Base-by-base conservation (phyloP, 2,888 invertebrate genomes). In the Hydriomena furcata region DNA sequence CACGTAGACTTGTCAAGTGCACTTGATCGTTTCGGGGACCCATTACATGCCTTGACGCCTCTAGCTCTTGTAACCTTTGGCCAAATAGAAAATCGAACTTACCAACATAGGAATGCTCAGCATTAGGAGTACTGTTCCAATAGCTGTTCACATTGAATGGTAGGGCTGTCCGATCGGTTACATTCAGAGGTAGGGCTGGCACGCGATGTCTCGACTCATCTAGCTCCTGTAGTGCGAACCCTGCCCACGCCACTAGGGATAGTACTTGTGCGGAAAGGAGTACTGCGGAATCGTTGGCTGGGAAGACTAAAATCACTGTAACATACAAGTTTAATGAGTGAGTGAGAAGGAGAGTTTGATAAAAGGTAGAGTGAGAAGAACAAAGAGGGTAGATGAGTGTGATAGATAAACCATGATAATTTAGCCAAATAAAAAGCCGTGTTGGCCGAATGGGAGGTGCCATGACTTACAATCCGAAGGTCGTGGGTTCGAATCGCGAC, bases 51-150 rank as follows among this genome's bases (percentile, higher is more conserved):
- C n/a, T n/a, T n/a, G n/a, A n/a, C n/a, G n/a, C n/a, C n/a, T n/a
- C n/a, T n/a, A n/a, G n/a, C n/a, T n/a, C n/a, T n/a, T n/a, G n/a
- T n/a, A n/a, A n/a, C n/a, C n/a, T n/a, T n/a, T n/a, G n/a, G n/a
- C n/a, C n/a, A n/a, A n/a, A n/a, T n/a, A 12, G 11, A 5, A 27
- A 28, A 20, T 1, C 7, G 7, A 12, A 71, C 79, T 58, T 34
- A 87, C 89, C 88, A 13, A 84, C 69, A 62, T 77, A 72, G 11
- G 85, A 86, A 67, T 88, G 89, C 52, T 79, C 79, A 23, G 80
- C 73, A 60, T 89, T 87, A 34, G 86, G 79, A 24, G 89, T 89
- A 4, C 75, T 78, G 7, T 67, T 77, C 89, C 90, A 89, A 53
- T 90, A 90, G 41, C 76, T 79, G 30, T 80, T 79, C 0, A 68